Conservation (phyloP, 2,113 vertebrate species). For the Cyphomyrus plagiostoma region DNA sequence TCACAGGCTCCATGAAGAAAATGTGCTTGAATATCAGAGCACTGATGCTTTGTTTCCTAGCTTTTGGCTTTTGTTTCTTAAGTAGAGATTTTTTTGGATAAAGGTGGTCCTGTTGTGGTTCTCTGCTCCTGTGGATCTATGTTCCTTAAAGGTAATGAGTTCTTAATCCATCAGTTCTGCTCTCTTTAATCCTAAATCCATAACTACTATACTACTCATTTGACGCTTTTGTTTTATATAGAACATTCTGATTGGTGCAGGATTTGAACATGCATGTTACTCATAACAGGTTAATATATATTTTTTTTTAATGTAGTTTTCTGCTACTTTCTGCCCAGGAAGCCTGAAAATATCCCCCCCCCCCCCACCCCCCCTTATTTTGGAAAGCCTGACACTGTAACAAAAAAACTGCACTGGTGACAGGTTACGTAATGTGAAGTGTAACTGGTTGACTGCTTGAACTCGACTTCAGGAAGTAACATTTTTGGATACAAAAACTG, state of each 20-base stretch:
- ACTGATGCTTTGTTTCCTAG: neutral
- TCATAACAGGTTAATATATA: neutral
- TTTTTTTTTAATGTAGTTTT: neutral
- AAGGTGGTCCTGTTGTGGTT: neutral
- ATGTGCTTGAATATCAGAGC: neutral
- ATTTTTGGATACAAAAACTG: constrained; percentile 8
- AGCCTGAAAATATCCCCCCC: neutral
- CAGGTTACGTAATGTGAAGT: neutral
- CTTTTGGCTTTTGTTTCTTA: neutral
- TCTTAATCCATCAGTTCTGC: neutral
- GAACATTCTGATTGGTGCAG: neutral
- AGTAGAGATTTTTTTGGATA: neutral
- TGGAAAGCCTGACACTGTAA: neutral
- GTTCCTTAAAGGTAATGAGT: neutral
- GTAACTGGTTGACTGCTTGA: neutral
- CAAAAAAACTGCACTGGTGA: neutral
- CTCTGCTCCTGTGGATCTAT: neutral
- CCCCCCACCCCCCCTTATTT: neutral
- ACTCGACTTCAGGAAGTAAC: constrained; percentile 1
- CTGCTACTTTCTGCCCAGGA: neutral
- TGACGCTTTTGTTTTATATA: neutral
- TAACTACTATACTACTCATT: neutral
- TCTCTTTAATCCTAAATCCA: neutral
- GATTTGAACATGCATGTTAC: neutral
- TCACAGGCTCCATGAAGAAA: neutral